Evolutionary conservation across 1,140 invertebrate species (phyloP).

Genomic region (Drusus annulatus): DNA sequence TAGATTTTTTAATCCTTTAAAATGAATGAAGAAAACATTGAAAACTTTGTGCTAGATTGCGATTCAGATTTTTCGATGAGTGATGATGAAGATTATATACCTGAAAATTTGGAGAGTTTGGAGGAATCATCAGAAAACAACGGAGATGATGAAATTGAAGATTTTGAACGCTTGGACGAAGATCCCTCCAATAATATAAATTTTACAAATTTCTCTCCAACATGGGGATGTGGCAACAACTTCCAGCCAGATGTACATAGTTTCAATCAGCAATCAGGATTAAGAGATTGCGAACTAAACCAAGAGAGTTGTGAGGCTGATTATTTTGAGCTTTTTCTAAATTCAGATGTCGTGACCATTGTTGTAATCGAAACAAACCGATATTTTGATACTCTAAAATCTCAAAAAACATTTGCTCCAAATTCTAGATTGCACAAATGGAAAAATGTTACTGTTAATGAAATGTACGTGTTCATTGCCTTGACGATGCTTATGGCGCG

Average conservation of each 20-base stretch:
- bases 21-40: too few relatives aligned
- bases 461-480: neutral
- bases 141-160: neutral
- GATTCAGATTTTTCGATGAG: neutral
- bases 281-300: neutral
- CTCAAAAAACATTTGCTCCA: neutral
- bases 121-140: neutral
- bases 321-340: neutral
- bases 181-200: neutral
- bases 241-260: neutral
- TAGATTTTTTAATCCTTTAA: too few relatives aligned
- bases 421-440: neutral
- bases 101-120: neutral
- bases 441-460: neutral
- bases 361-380: neutral
- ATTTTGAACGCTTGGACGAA: neutral
- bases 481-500: slow-evolving; percentile 11
- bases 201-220: neutral
- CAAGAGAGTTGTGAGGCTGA: neutral
- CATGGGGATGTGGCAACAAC: neutral
- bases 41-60: too few relatives aligned
- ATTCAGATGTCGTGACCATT: neutral
- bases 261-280: slow-evolving; percentile 10
- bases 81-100: slow-evolving; percentile 10
- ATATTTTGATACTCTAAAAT: slow-evolving; percentile 3